phyloP scores from a whole-genome alignment of 2,888 invertebrate genomes.

The Hylaea fasciaria region DNA sequence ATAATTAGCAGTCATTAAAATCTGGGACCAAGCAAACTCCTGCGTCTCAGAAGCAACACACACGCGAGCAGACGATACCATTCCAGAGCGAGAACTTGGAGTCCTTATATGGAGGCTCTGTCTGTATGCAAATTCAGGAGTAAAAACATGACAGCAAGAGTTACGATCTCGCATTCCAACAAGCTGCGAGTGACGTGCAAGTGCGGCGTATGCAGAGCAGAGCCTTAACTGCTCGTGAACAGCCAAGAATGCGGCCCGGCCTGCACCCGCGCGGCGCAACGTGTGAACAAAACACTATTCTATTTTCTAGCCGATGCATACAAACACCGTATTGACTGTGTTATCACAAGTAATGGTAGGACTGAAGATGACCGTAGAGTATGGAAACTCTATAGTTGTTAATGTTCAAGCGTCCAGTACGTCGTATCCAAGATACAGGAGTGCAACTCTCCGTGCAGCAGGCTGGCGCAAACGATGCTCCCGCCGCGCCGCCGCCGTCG shows the following conservation, averaged over 20 bases:
- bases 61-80: neutral
- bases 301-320: neutral
- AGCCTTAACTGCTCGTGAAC: neutral
- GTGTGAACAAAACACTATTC: conserved; percentile 12
- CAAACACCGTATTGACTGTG: neutral
- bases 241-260: conserved; percentile 10
- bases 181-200: neutral
- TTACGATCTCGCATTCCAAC: conserved; percentile 8
- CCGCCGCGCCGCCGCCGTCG: neutral
- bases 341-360: too few relatives aligned
- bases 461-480: too few relatives aligned
- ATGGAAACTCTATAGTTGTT: too few relatives aligned
- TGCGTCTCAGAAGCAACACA: neutral
- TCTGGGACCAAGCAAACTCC: neutral
- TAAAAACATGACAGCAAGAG: conserved; percentile 8
- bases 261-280: neutral
- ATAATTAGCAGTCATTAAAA: neutral
- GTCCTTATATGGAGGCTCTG: conserved; percentile 4
- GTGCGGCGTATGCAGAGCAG: conserved; percentile 17
- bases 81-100: conserved; percentile 5
- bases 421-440: too few relatives aligned
- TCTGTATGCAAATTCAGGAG: conserved; percentile 16
- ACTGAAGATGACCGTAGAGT: too few relatives aligned
- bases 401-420: too few relatives aligned
- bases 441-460: too few relatives aligned